Evolutionary conservation across 35 echinoderm and acorn worm genomes (phyloP).

Genomic region (Amphiura filiformis): DNA sequence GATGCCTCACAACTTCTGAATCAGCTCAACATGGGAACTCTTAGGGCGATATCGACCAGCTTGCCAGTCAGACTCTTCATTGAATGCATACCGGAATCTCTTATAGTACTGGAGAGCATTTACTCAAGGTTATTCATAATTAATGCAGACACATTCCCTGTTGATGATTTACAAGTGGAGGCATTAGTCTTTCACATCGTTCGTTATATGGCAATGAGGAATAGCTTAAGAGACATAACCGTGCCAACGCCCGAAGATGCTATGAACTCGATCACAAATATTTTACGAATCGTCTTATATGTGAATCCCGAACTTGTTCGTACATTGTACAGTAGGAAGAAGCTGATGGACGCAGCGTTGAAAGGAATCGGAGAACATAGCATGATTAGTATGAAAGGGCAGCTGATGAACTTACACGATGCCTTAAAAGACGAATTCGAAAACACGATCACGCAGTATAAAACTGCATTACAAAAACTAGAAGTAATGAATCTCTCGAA

Average conservation of each 20-base stretch:
- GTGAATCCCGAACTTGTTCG: constrained; percentile 82
- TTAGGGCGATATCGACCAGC: constrained; percentile 60
- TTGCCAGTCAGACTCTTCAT: constrained; percentile 64
- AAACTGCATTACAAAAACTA: constrained; percentile 70
- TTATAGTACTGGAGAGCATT: constrained; percentile 79
- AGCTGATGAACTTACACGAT: constrained; percentile 85
- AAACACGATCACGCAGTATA: constrained; percentile 54
- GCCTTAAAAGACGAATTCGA: constrained; percentile 83
- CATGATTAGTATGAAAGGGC: constrained; percentile 55
- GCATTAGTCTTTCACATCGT: constrained; percentile 85
- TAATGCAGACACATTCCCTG: constrained; percentile 66
- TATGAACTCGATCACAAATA: constrained; percentile 59
- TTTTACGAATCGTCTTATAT: constrained; percentile 66
- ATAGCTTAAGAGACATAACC: neutral
- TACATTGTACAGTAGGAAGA: constrained; percentile 61
- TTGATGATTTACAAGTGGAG: constrained; percentile 69
- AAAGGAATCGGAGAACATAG: constrained; percentile 90
- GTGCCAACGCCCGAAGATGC: neutral
- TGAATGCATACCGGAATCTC: constrained; percentile 67
- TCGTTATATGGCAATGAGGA: constrained; percentile 53
- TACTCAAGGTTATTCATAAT: constrained; percentile 88
- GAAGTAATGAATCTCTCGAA: constrained; percentile 72
- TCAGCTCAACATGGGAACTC: constrained; percentile 63
- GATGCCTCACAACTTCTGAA: constrained; percentile 91
- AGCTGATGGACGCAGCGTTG: constrained; percentile 81